These are phyloP conservation scores for Procambarus virginalis DNA, from an alignment of 1,140 invertebrate species.

Conservation along the genomic window DNA sequence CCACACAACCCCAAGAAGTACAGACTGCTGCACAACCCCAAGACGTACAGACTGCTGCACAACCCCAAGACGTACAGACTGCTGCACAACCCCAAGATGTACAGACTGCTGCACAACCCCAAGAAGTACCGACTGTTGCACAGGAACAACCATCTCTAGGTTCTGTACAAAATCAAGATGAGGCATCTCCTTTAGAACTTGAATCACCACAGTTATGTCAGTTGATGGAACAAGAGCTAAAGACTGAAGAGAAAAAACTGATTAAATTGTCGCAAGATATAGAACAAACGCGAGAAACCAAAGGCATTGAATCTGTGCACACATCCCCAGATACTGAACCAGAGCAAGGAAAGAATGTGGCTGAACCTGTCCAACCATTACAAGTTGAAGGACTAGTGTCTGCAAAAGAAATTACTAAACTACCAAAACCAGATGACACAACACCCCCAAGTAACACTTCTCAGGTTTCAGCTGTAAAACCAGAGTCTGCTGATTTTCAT, in stretches of 20 bases:
- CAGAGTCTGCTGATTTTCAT: not conserved
- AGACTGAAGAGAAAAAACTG: not conserved
- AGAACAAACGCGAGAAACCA: not conserved
- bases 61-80: not conserved
- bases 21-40: not conserved
- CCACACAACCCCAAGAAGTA: not conserved
- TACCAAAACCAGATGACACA: not conserved
- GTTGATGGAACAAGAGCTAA: not conserved
- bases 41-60: not conserved
- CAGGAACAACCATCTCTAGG: not conserved
- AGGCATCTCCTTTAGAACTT: not conserved
- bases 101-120: not conserved
- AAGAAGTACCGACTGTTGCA: not conserved
- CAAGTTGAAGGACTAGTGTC: not conserved
- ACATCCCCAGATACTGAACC: not conserved
- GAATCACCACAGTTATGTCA: not conserved
- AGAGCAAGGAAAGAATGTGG: not conserved
- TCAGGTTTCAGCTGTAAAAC: not conserved
- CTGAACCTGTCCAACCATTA: not conserved
- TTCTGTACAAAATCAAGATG: not conserved
- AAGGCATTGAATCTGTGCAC: not conserved
- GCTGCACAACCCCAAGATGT: not conserved
- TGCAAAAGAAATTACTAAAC: not conserved
- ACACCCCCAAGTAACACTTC: not conserved
- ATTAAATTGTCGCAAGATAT: not conserved